Evolutionary conservation across 2,113 vertebrate species (phyloP).

Genomic region (Otocyon megalotis): DNA sequence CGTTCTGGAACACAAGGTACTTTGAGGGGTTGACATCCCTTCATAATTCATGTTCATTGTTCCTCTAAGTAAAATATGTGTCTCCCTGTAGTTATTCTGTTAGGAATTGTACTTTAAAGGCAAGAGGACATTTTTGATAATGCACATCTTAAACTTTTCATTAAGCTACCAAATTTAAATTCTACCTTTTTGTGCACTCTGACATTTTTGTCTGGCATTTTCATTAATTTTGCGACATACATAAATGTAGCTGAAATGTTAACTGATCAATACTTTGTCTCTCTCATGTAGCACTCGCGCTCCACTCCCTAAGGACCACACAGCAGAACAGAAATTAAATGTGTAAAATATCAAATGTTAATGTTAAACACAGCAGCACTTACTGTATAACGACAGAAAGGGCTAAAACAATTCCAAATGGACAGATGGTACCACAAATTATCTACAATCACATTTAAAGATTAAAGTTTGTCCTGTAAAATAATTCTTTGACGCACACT

Average conservation of each 20-base stretch:
- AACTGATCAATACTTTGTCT: slow-evolving; percentile 98
- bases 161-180: slow-evolving; percentile 92
- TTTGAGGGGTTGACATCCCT: slow-evolving; percentile 74
- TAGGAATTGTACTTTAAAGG: slow-evolving; percentile 86
- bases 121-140: slow-evolving; percentile 88
- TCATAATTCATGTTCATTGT: slow-evolving; percentile 84
- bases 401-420: slow-evolving; percentile 92
- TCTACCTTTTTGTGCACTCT: slow-evolving; percentile 93
- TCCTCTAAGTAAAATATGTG: slow-evolving; percentile 86
- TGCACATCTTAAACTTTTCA: slow-evolving; percentile 90
- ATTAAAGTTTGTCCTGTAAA: slow-evolving; percentile 92
- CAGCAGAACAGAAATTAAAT: slow-evolving; percentile 94
- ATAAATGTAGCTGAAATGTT: slow-evolving; percentile 95
- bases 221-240: slow-evolving; percentile 94
- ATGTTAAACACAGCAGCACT: slow-evolving; percentile 93
- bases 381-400: slow-evolving; percentile 90
- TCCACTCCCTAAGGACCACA: slow-evolving; percentile 88
- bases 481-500: slow-evolving; percentile 89
- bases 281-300: slow-evolving; percentile 90
- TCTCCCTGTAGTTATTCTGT: slow-evolving; percentile 82
- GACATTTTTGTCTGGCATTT: slow-evolving; percentile 95
- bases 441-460: slow-evolving; percentile 94
- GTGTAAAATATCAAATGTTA: slow-evolving; percentile 98
- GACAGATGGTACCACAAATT: slow-evolving; percentile 94
- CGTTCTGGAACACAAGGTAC: slow-evolving; percentile 81